phyloP scores from a whole-genome alignment of 1,140 invertebrate species.

The Caerostris darwini region DNA sequence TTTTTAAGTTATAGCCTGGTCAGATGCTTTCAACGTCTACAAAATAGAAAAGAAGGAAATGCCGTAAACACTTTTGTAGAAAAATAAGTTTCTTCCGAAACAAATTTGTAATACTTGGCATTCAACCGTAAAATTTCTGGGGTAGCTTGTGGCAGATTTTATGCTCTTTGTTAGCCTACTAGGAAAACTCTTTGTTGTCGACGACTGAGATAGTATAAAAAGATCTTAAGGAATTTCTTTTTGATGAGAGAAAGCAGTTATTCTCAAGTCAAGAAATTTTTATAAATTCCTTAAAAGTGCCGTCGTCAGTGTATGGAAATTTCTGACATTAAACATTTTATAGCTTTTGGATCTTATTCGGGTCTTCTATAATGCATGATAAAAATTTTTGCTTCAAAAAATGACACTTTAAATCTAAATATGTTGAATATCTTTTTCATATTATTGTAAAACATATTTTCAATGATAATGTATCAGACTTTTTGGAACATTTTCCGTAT shows the following conservation, averaged over 20 bases:
- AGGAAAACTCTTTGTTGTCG: slow-evolving; percentile 19
- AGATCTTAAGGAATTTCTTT: background rate
- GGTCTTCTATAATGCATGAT: background rate
- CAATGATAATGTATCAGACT: too few relatives aligned
- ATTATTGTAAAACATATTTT: too few relatives aligned
- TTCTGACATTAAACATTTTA: background rate
- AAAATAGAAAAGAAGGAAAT: background rate
- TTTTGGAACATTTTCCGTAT: too few relatives aligned
- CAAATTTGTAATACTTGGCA: slow-evolving; percentile 13
- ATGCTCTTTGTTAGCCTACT: background rate
- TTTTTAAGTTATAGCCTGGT: background rate
- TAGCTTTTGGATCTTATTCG: background rate
- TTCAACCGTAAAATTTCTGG: slow-evolving; percentile 27
- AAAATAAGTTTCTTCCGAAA: slow-evolving; percentile 13
- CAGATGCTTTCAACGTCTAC: slow-evolving; percentile 9
- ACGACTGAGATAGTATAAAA: background rate
- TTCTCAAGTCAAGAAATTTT: background rate
- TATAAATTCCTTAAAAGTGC: background rate
- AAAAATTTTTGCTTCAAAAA: background rate
- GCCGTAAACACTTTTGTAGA: slow-evolving; percentile 26
- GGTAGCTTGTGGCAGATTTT: background rate
- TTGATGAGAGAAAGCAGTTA: background rate
- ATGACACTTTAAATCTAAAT: too few relatives aligned
- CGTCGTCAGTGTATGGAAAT: background rate
- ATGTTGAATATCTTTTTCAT: too few relatives aligned